phyloP scores from a whole-genome alignment of 2,888 invertebrate species.

The Cremastobaeus sp. region DNA sequence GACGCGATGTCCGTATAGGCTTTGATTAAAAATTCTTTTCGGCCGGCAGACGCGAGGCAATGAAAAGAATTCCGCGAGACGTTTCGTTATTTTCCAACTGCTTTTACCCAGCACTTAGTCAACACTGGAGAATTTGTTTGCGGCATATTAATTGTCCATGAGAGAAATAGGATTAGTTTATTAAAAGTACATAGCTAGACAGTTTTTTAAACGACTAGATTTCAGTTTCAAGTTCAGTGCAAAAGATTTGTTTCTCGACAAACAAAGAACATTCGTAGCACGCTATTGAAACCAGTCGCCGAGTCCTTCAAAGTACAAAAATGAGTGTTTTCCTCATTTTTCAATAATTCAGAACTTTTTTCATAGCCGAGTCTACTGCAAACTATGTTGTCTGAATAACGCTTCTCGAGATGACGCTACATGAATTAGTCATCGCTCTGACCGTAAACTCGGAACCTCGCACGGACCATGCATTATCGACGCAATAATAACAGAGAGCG shows the following conservation, averaged over 20 bases:
- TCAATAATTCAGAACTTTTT: constrained; percentile 10
- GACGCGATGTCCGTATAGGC: background rate
- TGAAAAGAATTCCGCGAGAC: constrained; percentile 4
- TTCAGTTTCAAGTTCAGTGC: too few relatives aligned
- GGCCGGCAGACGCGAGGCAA: background rate
- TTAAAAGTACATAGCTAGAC: too few relatives aligned
- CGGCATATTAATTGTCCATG: constrained; percentile 5
- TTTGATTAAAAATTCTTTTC: constrained; percentile 31
- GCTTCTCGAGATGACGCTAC: constrained; percentile 24
- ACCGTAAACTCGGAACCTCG: too few relatives aligned
- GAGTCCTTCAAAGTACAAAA: too few relatives aligned
- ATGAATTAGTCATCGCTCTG: constrained; percentile 15
- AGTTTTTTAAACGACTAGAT: too few relatives aligned
- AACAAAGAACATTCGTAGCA: too few relatives aligned
- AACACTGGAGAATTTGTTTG: too few relatives aligned
- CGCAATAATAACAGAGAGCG: constrained; percentile 14
- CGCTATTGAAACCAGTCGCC: too few relatives aligned
- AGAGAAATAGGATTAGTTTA: too few relatives aligned
- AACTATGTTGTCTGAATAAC: background rate
- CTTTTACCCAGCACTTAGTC: too few relatives aligned
- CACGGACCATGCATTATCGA: constrained; percentile 2
- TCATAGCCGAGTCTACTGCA: constrained; percentile 21
- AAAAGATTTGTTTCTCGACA: too few relatives aligned
- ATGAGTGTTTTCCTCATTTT: background rate
- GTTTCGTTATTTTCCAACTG: background rate